Evolutionary conservation across 1,140 invertebrate species (phyloP).

Genomic region (silkworm (Bombyx mori)): ASM3026992v2 NC_085131.1:11833001-11833500

Average conservation of each 20-base stretch:
- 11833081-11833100: not conserved
- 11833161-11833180: slow-evolving; percentile 34
- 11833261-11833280: slow-evolving; percentile 72
- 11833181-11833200: slow-evolving; percentile 49
- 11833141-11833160: slow-evolving; percentile 31
- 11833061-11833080: too few relatives aligned
- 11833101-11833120: slow-evolving; percentile 50
- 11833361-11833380: slow-evolving; percentile 97
- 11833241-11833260: slow-evolving; percentile 79
- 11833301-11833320: slow-evolving; percentile 90
- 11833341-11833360: slow-evolving; percentile 92
- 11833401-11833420: slow-evolving; percentile 94
- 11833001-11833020: slow-evolving; percentile 2
- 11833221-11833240: slow-evolving; percentile 80
- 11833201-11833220: slow-evolving; percentile 12
- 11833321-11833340: slow-evolving; percentile 94
- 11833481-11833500: too few relatives aligned
- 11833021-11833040: too few relatives aligned
- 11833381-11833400: slow-evolving; percentile 96
- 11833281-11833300: slow-evolving; percentile 80
- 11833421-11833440: slow-evolving; percentile 20
- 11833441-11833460: not conserved
- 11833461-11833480: not conserved
- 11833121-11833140: slow-evolving; percentile 66
- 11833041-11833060: too few relatives aligned